phyloP scores from a whole-genome alignment of 1,140 invertebrate species.

The Harpegnathos saltator region DNA sequence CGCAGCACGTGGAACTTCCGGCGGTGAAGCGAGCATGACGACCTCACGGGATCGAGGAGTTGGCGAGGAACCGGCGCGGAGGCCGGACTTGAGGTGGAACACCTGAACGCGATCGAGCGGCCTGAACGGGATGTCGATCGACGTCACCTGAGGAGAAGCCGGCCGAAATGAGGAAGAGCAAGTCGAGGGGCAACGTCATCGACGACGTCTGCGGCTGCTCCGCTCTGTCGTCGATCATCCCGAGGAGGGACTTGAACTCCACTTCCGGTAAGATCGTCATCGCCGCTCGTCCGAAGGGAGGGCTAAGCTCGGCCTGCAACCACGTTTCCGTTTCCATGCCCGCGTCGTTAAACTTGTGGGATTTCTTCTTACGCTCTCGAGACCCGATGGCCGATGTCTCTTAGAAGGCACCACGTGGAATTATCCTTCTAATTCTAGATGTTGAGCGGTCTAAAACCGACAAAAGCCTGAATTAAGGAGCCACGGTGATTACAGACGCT shows the following conservation, averaged over 20 bases:
- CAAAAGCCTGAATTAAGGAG: too few species aligned
- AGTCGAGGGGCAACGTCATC: conserved; percentile 59
- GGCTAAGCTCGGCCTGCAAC: background rate
- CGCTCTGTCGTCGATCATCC: conserved; percentile 72
- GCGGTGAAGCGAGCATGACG: conserved; percentile 28
- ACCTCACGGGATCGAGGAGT: conserved; percentile 8
- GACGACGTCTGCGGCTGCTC: conserved; percentile 74
- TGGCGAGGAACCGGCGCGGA: background rate
- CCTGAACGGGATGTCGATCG: conserved; percentile 52
- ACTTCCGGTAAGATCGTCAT: conserved; percentile 74
- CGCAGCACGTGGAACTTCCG: conserved; percentile 42
- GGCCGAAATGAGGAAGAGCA: conserved; percentile 59
- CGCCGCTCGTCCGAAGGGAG: too few species aligned
- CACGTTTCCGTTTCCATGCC: background rate
- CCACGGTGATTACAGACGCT: too few species aligned
- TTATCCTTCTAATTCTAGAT: background rate
- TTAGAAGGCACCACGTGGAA: background rate
- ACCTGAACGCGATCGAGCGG: conserved; percentile 26
- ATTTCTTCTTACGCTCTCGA: background rate
- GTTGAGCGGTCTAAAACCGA: too few species aligned
- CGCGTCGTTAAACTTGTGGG: background rate
- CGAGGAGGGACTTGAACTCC: conserved; percentile 66
- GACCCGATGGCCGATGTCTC: background rate
- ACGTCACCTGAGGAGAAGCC: conserved; percentile 10
- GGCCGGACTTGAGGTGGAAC: background rate